Conservation (phyloP, 2,113 vertebrate genomes). For the Mohoua ochrocephala region DNA sequence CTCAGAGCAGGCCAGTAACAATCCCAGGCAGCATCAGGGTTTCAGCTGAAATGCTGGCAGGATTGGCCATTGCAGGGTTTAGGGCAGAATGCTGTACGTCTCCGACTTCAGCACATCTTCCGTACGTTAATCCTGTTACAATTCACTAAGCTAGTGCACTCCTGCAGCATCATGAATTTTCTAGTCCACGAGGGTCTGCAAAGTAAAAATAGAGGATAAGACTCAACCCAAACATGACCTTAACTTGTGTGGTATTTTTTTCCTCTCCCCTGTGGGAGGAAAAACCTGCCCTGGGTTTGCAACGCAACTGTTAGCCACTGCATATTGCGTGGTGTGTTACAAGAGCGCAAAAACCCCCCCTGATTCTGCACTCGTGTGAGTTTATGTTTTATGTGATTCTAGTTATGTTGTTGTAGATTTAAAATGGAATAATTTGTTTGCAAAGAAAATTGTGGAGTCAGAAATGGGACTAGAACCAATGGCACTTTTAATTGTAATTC, state of each 20-base stretch:
- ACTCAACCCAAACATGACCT: conserved; percentile 31
- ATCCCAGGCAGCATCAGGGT: not conserved
- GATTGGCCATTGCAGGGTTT: conserved; percentile 7
- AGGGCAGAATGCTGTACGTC: conserved; percentile 1
- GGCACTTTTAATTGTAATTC: conserved; percentile 11
- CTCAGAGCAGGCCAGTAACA: not conserved
- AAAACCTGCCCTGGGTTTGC: not conserved
- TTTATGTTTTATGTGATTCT: not conserved
- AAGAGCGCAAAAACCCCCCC: fast-evolving
- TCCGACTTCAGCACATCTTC: conserved; percentile 55
- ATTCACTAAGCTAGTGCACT: not conserved
- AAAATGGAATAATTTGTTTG: not conserved
- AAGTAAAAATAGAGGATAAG: conserved; percentile 34
- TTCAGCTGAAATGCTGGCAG: not conserved
- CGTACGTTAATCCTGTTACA: not conserved
- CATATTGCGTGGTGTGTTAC: not conserved
- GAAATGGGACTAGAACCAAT: not conserved
- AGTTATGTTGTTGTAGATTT: not conserved
- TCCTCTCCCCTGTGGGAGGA: not conserved
- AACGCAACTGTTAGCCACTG: not conserved
- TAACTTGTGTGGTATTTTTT: conserved; percentile 41
- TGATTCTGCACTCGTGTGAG: fast-evolving
- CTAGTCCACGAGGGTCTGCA: conserved; percentile 25
- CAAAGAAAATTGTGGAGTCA: not conserved
- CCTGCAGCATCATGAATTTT: conserved; percentile 40